Evolutionary conservation across 2,888 invertebrate species (phyloP), one percentile per base, ranked within the genome.

Genomic region (Zaprionus bogoriensis): DNA sequence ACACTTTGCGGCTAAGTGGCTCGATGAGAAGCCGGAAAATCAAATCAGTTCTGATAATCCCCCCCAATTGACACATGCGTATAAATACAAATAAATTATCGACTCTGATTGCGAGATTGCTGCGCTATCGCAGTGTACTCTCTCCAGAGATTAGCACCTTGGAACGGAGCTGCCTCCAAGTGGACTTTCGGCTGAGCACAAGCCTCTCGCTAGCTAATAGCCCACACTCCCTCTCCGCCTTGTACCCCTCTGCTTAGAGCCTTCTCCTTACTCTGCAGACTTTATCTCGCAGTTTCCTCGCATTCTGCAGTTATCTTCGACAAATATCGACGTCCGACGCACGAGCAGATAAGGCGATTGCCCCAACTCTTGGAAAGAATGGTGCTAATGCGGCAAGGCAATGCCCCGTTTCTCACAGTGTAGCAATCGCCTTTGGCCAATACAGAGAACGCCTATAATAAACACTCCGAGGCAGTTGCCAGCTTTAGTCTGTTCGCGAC

Each of bases 401-500:
- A n/a, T n/a, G 19, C n/a, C 12, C n/a, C 4, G 6, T 41, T 41
- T 22, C 41, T 20, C 12, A 5, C 12, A 41, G 41, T 41, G 22
- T 41, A 22, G 5, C 2, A 17, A 7, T 27, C 27, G 41, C 22
- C 6, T 4, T 22, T 41, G 7, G 22, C 6, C 12, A 22, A 41
- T 22, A 41, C 41, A 41, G 32, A 36, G 32, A 22, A 51, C 4
- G 14, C 42, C 12, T 50, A 51, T 67, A 73, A 64, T 63, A 63
- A 71, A 52, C 55, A n/a, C 19, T 57, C 39, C 45, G 42, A 12
- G 30, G 46, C 47, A 54, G 59, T 45, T 28, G 20, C 7, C 5
- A 27, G 41, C 27, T 53, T 81, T 62, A 82, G 85, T 87, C 54
- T 55, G 64, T 42, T 42, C 71, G 69, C 66, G 66, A 38, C 64